Percentiles rank a stretch among this genome's conserved stretches.
phyloP scores from a whole-genome alignment of 1,140 invertebrate species.

The Lethrus apterus region DNA sequence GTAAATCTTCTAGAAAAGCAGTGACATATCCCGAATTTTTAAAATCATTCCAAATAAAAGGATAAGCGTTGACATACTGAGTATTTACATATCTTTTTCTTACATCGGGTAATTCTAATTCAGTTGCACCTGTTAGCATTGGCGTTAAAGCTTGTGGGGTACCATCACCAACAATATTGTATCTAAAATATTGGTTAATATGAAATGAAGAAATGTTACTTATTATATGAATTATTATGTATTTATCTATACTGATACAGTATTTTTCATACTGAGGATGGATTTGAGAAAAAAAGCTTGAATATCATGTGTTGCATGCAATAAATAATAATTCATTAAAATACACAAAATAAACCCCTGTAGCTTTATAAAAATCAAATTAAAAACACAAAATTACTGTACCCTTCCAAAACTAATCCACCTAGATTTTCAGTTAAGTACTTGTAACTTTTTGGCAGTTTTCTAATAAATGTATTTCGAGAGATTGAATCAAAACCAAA shows the following conservation, averaged over 20 bases:
- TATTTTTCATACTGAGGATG: no score
- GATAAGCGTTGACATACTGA: constrained; percentile 68
- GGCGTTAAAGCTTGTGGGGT: constrained; percentile 90
- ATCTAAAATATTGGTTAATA: constrained; percentile 22
- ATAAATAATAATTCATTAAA: constrained; percentile 3
- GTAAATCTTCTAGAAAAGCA: constrained; percentile 82
- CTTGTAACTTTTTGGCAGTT: constrained; percentile 72
- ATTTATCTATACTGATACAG: no score
- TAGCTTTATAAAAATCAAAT: no score
- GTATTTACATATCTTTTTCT: constrained; percentile 61
- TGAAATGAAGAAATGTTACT: no score
- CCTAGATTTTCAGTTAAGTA: constrained; percentile 65
- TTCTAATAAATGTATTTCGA: constrained; percentile 76
- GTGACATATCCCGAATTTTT: constrained; percentile 62
- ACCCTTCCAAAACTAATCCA: constrained; percentile 57
- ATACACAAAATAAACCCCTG: no score
- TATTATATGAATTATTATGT: no score
- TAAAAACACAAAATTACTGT: background rate
- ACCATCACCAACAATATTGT: constrained; percentile 89
- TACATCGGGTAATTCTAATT: constrained; percentile 80
- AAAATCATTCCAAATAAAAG: constrained; percentile 74
- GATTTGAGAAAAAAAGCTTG: no score
- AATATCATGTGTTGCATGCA: constrained; percentile 5
- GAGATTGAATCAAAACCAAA: constrained; percentile 90
- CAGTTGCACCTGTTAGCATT: constrained; percentile 82